Percentiles rank a stretch among this genome's conserved stretches.
These are phyloP conservation scores for Bombus breviceps DNA, from an alignment of 1,140 invertebrate genomes.

Conservation along the genomic window DNA sequence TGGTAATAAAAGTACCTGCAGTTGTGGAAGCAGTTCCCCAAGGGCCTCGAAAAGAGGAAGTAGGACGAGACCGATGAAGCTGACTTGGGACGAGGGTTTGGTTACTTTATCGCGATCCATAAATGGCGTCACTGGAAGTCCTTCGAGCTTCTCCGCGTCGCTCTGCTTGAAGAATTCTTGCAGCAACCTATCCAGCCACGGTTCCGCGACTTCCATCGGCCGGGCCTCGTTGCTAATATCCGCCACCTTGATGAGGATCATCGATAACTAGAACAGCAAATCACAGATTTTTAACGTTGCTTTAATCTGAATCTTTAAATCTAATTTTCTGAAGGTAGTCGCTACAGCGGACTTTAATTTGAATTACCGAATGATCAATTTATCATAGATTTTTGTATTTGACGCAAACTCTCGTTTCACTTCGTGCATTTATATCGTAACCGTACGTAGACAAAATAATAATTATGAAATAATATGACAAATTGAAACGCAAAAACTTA, in stretches of 20 bases:
- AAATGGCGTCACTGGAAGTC: slow-evolving; percentile 93
- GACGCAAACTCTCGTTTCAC: too few relatives aligned
- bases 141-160: slow-evolving; percentile 92
- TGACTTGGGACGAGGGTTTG: slow-evolving; percentile 92
- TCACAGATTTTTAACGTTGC: too few relatives aligned
- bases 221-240: slow-evolving; percentile 94
- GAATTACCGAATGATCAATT: neutral
- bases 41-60: slow-evolving; percentile 91
- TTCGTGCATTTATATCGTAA: too few relatives aligned
- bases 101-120: slow-evolving; percentile 96
- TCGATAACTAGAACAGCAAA: slow-evolving; percentile 86
- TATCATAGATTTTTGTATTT: too few relatives aligned
- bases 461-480: neutral
- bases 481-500: slow-evolving; percentile 81
- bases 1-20: slow-evolving; percentile 82
- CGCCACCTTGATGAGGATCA: slow-evolving; percentile 94
- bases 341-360: neutral
- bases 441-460: too few relatives aligned
- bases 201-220: slow-evolving; percentile 93
- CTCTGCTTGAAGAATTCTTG: slow-evolving; percentile 93
- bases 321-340: too few relatives aligned
- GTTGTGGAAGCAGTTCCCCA: slow-evolving; percentile 87
- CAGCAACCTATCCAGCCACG: slow-evolving; percentile 91
- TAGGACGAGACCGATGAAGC: slow-evolving; percentile 93
- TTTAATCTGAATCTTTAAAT: neutral